phyloP scores from a whole-genome alignment of 1,140 invertebrate genomes.

The Meloidogyne hapla region DNA sequence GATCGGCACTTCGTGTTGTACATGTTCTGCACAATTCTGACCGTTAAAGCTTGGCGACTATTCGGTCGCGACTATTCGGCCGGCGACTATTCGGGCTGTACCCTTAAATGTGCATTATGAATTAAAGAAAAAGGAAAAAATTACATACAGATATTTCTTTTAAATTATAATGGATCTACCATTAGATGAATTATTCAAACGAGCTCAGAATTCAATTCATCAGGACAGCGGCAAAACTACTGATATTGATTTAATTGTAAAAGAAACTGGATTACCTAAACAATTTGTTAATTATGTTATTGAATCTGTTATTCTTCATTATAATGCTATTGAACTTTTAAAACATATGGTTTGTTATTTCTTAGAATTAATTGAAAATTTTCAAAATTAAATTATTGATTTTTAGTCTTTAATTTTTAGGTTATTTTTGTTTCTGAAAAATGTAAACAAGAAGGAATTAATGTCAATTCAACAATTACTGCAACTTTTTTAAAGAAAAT shows the following conservation, averaged over 20 bases:
- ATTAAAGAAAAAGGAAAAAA: too few species aligned
- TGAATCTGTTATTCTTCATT: constrained; percentile 24
- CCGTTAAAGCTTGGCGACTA: too few species aligned
- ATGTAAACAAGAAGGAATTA: constrained; percentile 15
- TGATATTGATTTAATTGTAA: background rate
- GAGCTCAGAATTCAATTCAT: background rate
- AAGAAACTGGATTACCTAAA: constrained; percentile 11
- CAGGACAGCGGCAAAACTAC: background rate
- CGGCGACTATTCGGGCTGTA: too few species aligned
- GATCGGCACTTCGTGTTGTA: too few species aligned
- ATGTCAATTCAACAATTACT: background rate
- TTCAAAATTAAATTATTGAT: background rate
- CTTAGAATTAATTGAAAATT: background rate
- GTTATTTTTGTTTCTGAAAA: constrained; percentile 21
- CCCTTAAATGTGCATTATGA: too few species aligned
- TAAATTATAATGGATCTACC: background rate
- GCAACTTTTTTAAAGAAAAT: background rate
- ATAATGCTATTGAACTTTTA: constrained; percentile 17
- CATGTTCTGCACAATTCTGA: too few species aligned
- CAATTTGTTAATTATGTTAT: constrained; percentile 28
- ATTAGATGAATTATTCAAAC: background rate
- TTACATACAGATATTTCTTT: too few species aligned
- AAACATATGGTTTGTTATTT: constrained; percentile 24
- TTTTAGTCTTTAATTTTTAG: background rate
- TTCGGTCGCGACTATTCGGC: too few species aligned